A percentile compares a stretch with the other conserved stretches of the same genome.
Evolutionary conservation across 2,113 vertebrate species (phyloP).

Genomic region (Trochalopteron elliotii): DNA sequence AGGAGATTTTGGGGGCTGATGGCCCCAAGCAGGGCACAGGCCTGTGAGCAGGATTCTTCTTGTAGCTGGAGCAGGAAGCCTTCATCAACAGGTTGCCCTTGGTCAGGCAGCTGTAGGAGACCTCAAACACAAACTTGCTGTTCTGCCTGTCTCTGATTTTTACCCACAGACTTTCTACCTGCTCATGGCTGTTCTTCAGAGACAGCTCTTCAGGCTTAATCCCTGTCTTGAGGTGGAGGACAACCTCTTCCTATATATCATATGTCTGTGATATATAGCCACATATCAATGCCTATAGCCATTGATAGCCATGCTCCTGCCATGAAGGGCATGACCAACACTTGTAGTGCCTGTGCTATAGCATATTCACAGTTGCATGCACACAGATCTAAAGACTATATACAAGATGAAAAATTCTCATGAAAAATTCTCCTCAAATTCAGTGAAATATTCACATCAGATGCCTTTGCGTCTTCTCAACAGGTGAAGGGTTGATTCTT

Average conservation of each 20-base stretch:
- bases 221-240: neutral
- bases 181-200: neutral
- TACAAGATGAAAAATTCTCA: fast-evolving
- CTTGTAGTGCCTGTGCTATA: neutral
- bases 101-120: neutral
- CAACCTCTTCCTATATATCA: neutral
- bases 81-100: neutral
- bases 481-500: no score
- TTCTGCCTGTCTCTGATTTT: neutral
- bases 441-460: neutral
- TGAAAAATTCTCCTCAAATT: neutral
- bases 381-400: neutral
- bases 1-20: neutral
- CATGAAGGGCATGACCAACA: neutral
- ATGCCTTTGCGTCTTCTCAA: neutral
- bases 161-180: neutral
- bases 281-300: neutral
- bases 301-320: neutral
- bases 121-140: neutral
- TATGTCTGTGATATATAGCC: no score
- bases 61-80: neutral
- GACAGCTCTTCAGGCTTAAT: neutral
- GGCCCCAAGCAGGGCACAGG: neutral
- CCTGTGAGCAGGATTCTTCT: neutral
- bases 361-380: neutral